Conservation (phyloP, 2,888 invertebrate species). For the Drosophila tripunctata region DNA sequence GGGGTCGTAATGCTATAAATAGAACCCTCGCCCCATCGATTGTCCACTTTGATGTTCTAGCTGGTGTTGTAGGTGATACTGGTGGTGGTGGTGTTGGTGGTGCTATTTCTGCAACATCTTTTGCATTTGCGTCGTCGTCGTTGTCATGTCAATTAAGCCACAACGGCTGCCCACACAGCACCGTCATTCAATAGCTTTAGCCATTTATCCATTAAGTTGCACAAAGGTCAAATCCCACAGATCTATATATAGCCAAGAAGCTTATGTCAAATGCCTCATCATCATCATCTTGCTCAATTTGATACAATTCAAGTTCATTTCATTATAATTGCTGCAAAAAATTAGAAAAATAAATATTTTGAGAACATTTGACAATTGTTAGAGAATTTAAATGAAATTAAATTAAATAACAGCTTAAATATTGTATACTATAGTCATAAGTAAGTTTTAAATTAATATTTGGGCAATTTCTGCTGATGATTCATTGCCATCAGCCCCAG, state of each 20-base stretch:
- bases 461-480: conserved; percentile 28
- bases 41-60: conserved; percentile 48
- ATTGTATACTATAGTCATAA: neutral
- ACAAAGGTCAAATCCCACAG: conserved; percentile 53
- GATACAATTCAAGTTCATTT: conserved; percentile 50
- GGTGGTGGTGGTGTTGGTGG: neutral
- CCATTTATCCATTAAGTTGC: conserved; percentile 31
- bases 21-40: conserved; percentile 39
- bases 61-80: neutral
- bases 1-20: conserved; percentile 52
- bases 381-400: conserved; percentile 24
- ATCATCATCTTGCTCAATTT: conserved; percentile 42
- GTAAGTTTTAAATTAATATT: conserved; percentile 15
- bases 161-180: conserved; percentile 28
- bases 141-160: conserved; percentile 47
- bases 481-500: conserved; percentile 21
- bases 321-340: conserved; percentile 60
- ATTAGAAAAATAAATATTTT: conserved; percentile 19
- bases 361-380: conserved; percentile 52
- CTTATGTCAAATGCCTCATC: conserved; percentile 49
- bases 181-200: conserved; percentile 20
- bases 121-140: conserved; percentile 48
- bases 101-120: conserved; percentile 55
- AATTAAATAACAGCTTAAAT: conserved; percentile 7
- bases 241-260: conserved; percentile 51